Conservation (phyloP, 2,888 invertebrate species). For the Pantelozetes paolii region DNA sequence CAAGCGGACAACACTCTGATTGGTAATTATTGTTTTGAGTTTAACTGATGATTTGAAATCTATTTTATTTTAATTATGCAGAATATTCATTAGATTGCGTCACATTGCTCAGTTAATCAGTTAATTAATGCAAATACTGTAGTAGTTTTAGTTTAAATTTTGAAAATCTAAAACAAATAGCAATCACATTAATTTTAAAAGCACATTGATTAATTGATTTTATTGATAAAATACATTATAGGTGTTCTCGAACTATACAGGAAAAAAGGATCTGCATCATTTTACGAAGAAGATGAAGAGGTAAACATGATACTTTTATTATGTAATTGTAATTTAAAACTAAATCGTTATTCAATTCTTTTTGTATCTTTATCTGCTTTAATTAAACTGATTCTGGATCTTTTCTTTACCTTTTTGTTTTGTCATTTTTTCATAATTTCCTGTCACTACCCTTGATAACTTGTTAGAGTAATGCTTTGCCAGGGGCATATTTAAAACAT, state of each 20-base stretch:
- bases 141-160: no score
- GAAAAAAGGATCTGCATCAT: conserved; percentile 53
- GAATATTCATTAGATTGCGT: no score
- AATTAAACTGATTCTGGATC: neutral
- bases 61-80: no score
- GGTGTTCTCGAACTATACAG: conserved; percentile 68
- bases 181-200: no score
- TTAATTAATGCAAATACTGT: no score
- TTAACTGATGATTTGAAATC: no score
- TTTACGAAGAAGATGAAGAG: conserved; percentile 66
- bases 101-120: no score
- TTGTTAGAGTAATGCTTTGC: no score
- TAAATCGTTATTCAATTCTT: conserved; percentile 9
- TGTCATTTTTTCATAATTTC: conserved; percentile 16
- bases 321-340: neutral
- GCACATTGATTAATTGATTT: neutral
- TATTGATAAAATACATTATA: no score
- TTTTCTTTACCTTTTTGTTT: neutral
- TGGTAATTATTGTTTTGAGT: conserved; percentile 49
- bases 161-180: no score
- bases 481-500: no score
- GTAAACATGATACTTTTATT: conserved; percentile 47
- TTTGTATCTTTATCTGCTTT: neutral
- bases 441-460: no score
- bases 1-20: conserved; percentile 62